Evolutionary conservation across 2,797 vertebrate genomes (phyloP).

Genomic region (Poeciliopsis gracilis): DNA sequence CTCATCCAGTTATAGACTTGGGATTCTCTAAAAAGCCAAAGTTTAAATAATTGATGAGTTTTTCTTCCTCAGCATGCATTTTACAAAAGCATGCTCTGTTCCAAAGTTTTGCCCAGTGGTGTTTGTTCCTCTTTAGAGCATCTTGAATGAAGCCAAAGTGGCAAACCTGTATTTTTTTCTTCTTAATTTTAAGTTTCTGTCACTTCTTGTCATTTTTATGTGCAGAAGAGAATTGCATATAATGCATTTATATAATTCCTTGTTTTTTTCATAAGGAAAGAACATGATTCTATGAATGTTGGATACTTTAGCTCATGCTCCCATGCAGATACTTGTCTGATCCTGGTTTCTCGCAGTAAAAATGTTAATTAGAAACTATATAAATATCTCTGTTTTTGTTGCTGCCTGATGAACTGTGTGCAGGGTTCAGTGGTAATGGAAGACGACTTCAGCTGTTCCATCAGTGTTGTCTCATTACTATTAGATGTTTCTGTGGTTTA

Average conservation of each 20-base stretch:
- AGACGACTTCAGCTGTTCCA: conserved; percentile 24
- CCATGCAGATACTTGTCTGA: not conserved
- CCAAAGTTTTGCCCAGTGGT: conserved; percentile 26
- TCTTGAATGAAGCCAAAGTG: conserved; percentile 2
- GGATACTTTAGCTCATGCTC: not conserved
- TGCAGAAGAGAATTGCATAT: not conserved
- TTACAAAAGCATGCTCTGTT: conserved; percentile 49
- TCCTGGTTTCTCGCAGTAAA: not conserved
- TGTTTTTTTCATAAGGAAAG: not conserved
- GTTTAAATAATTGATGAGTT: conserved; percentile 62
- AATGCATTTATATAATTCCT: not conserved
- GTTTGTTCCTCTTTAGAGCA: conserved; percentile 15
- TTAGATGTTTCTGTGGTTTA: conserved; percentile 7
- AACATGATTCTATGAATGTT: not conserved
- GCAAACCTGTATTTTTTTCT: not conserved
- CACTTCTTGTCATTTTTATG: not conserved
- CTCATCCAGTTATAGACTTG: conserved; percentile 13
- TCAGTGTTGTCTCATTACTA: conserved; percentile 16
- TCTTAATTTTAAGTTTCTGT: not conserved
- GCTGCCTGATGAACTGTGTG: conserved; percentile 14
- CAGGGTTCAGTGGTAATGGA: conserved; percentile 22
- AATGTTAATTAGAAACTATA: not conserved
- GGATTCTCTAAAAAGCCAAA: conserved; percentile 37
- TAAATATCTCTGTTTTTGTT: not conserved
- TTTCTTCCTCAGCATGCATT: conserved; percentile 58